phyloP scores from a whole-genome alignment of 2,888 invertebrate genomes.

The Monopis laevigella region DNA sequence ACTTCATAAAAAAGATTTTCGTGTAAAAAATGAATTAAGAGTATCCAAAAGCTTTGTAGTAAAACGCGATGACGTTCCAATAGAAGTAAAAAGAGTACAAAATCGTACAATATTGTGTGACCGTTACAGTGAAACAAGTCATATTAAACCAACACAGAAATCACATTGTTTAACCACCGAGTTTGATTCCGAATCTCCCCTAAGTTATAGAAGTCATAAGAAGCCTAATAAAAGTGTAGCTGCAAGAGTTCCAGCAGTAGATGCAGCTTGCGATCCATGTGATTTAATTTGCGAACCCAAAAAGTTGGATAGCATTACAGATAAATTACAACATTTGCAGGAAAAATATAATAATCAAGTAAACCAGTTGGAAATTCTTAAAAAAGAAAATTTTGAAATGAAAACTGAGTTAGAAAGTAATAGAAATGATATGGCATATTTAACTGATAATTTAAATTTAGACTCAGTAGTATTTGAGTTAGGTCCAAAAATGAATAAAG shows the following conservation, averaged over 20 bases:
- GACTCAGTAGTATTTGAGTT: too few species aligned
- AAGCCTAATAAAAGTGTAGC: conserved; percentile 25
- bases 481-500: too few species aligned
- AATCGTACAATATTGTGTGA: neutral
- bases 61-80: neutral
- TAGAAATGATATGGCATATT: neutral
- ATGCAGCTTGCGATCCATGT: conserved; percentile 30
- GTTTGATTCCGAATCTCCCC: too few species aligned
- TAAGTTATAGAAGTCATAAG: too few species aligned
- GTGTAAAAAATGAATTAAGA: neutral
- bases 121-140: too few species aligned
- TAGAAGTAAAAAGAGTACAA: neutral
- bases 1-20: too few species aligned
- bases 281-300: conserved; percentile 21
- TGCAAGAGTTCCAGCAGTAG: conserved; percentile 25
- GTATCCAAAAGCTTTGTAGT: neutral
- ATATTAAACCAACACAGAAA: neutral
- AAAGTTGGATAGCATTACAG: conserved; percentile 26
- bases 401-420: conserved; percentile 34
- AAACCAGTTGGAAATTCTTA: conserved; percentile 34
- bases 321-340: conserved; percentile 30
- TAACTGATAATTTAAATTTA: too few species aligned
- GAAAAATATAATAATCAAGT: conserved; percentile 29
- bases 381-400: conserved; percentile 36
- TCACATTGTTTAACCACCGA: neutral